A percentile compares a stretch with the other conserved stretches of the same genome.
Evolutionary conservation across 2,888 invertebrate genomes (phyloP).

Genomic region (Scelioninae gen. 1): DNA sequence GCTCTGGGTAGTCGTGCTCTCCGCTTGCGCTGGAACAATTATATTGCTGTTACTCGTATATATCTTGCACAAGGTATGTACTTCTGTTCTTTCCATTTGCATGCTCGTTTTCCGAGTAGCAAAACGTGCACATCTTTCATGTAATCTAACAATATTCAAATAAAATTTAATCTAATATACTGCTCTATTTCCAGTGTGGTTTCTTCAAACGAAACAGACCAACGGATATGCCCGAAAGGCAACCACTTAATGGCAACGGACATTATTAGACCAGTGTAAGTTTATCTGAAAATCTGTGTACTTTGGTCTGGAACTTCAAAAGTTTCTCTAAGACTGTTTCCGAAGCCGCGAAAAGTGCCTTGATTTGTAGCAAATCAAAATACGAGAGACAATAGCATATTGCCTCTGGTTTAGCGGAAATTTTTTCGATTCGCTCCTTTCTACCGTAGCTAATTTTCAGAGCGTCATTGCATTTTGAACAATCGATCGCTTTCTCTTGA

Average conservation of each 20-base stretch:
- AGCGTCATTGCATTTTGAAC: constrained; percentile 56
- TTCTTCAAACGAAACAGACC: constrained; percentile 97
- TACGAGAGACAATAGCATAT: neutral
- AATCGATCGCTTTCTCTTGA: constrained; percentile 40
- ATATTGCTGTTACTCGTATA: constrained; percentile 91
- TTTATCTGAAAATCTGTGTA: constrained; percentile 9
- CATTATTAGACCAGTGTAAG: constrained; percentile 78
- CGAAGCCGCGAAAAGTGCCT: constrained; percentile 42
- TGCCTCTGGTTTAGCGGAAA: constrained; percentile 31
- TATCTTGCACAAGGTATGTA: constrained; percentile 91
- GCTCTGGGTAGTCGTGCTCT: constrained; percentile 87
- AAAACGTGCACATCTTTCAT: constrained; percentile 5
- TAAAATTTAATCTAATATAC: no score
- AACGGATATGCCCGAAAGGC: constrained; percentile 91
- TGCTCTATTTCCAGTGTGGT: constrained; percentile 88
- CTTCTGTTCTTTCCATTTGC: constrained; percentile 45
- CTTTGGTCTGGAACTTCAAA: constrained; percentile 33
- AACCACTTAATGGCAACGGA: constrained; percentile 92
- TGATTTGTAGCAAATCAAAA: constrained; percentile 30
- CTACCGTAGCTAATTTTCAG: constrained; percentile 38
- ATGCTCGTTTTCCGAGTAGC: constrained; percentile 6
- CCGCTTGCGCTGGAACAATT: constrained; percentile 92
- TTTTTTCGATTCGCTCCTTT: constrained; percentile 34
- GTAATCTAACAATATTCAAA: no score
- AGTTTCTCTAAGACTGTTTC: neutral